Evolutionary conservation across 1,140 invertebrate genomes (phyloP).

Genomic region (Brevipalpus yothersi): DNA sequence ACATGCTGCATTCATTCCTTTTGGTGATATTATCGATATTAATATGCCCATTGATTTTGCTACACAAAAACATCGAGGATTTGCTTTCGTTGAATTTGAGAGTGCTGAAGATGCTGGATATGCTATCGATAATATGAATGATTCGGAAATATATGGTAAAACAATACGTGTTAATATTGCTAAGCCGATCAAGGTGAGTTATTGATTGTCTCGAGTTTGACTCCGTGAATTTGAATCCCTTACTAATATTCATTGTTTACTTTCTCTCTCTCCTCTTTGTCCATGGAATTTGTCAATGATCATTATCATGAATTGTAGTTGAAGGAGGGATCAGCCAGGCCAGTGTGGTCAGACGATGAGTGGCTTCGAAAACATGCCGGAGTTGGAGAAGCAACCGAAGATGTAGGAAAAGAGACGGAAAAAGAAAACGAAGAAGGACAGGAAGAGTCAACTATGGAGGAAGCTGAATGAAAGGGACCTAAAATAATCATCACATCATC

Average conservation of each 20-base stretch:
- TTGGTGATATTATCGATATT: constrained; percentile 88
- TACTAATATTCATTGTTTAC: no score
- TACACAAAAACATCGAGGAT: constrained; percentile 77
- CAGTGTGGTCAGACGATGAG: constrained; percentile 83
- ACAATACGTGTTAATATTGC: constrained; percentile 92
- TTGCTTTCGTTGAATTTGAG: constrained; percentile 97
- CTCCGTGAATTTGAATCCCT: no score
- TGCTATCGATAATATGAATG: constrained; percentile 99
- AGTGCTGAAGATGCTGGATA: constrained; percentile 60
- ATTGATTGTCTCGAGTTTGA: no score
- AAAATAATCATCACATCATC: no score
- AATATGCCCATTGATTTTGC: constrained; percentile 97
- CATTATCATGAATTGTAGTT: constrained; percentile 21
- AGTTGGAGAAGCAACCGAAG: not conserved
- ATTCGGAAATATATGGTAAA: constrained; percentile 86
- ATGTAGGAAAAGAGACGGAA: not conserved
- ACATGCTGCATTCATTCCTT: constrained; percentile 87
- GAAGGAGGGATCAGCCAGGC: constrained; percentile 68
- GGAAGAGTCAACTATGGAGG: not conserved
- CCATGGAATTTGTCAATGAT: no score
- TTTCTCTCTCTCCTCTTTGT: no score
- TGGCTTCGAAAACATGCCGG: constrained; percentile 74
- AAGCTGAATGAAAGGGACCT: no score
- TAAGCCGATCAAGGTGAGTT: constrained; percentile 48
- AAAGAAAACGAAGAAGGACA: not conserved